Evolutionary conservation across 2,888 invertebrate species (phyloP).

Genomic region (Elegia similella): DNA sequence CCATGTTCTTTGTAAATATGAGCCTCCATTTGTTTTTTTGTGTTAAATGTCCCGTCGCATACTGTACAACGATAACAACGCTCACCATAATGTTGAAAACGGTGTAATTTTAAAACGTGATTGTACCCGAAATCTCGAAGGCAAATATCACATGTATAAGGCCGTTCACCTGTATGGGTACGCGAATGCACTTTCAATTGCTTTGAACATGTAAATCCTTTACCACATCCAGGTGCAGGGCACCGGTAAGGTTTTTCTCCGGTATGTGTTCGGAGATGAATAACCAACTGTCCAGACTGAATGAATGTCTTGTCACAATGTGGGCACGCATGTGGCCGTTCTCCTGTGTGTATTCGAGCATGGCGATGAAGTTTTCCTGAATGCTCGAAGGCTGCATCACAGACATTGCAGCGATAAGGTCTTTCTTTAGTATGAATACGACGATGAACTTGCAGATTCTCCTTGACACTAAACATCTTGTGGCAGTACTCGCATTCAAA

Average conservation of each 20-base stretch:
- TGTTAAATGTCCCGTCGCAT: conserved; percentile 94
- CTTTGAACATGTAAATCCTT: conserved; percentile 95
- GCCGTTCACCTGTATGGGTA: conserved; percentile 95
- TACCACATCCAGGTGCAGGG: conserved; percentile 91
- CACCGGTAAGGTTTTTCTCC: conserved; percentile 92
- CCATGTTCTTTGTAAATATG: conserved; percentile 85
- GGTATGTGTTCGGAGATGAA: conserved; percentile 94
- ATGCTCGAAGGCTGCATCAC: conserved; percentile 94
- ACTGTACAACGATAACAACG: conserved; percentile 96
- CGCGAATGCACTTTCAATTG: conserved; percentile 95
- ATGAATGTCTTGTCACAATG: conserved; percentile 95
- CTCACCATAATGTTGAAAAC: conserved; percentile 94
- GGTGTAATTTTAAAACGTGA: conserved; percentile 93
- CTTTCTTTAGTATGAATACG: conserved; percentile 96
- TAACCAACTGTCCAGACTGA: conserved; percentile 94
- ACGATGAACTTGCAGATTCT: conserved; percentile 93
- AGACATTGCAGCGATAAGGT: conserved; percentile 94
- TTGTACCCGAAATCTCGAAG: conserved; percentile 95
- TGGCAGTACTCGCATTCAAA: conserved; percentile 96
- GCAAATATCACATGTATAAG: conserved; percentile 95
- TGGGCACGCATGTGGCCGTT: conserved; percentile 93
- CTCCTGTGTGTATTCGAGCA: conserved; percentile 95
- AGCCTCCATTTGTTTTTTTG: conserved; percentile 94
- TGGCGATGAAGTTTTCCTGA: conserved; percentile 94
- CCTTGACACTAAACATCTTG: conserved; percentile 95